Percentiles rank a stretch among this genome's conserved stretches.
phyloP scores from a whole-genome alignment of 1,140 invertebrate genomes.

The Drosophila nikananu region DNA sequence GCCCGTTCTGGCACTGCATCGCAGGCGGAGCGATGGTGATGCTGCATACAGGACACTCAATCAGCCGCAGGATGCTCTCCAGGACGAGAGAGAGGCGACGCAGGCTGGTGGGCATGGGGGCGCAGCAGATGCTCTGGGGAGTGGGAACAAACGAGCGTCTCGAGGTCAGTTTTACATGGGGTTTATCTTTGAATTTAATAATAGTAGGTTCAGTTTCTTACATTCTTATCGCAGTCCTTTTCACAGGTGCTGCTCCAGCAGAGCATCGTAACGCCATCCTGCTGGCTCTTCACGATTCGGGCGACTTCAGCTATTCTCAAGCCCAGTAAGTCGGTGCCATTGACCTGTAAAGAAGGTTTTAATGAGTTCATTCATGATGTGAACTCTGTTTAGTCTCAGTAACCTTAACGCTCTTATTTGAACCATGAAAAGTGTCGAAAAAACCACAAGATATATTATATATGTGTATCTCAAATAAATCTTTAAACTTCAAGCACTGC shows the following conservation, averaged over 20 bases:
- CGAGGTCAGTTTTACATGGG: not conserved
- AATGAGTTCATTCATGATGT: not conserved
- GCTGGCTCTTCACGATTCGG: slow-evolving; percentile 86
- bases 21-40: slow-evolving; percentile 88
- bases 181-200: not conserved
- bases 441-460: not conserved
- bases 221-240: slow-evolving; percentile 85
- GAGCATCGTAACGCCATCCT: slow-evolving; percentile 82
- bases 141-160: not conserved
- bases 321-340: slow-evolving; percentile 88
- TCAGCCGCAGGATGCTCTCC: slow-evolving; percentile 86
- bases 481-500: not conserved
- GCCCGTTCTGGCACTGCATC: slow-evolving; percentile 89
- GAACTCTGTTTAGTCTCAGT: not conserved
- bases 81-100: slow-evolving; percentile 86
- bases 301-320: slow-evolving; percentile 87
- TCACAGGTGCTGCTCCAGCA: slow-evolving; percentile 86
- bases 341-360: slow-evolving; percentile 82
- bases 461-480: not conserved
- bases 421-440: not conserved
- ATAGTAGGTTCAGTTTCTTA: slow-evolving; percentile 34
- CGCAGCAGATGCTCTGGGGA: slow-evolving; percentile 85
- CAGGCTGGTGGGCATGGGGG: slow-evolving; percentile 86
- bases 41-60: slow-evolving; percentile 89
- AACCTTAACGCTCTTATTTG: not conserved